phyloP scores from a whole-genome alignment of 2,888 invertebrate species.

The Schrankia costaestrigalis region DNA sequence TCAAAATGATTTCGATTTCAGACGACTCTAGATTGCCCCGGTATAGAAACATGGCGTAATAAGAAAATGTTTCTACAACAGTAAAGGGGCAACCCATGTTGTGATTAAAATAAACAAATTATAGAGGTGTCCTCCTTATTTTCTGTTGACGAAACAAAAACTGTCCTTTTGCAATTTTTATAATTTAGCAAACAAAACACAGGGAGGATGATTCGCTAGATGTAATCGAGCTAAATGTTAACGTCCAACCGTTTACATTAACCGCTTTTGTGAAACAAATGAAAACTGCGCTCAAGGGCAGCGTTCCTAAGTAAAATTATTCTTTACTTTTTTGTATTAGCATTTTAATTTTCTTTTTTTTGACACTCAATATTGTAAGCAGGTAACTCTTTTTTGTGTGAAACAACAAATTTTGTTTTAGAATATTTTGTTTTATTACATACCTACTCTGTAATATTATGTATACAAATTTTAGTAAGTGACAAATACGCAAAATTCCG shows the following conservation, averaged over 20 bases:
- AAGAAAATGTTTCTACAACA: too few relatives aligned
- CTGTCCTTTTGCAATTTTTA: constrained; percentile 27
- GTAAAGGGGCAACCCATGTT: too few relatives aligned
- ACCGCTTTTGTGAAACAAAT: constrained; percentile 68
- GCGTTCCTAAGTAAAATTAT: constrained; percentile 46
- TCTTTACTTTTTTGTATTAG: constrained; percentile 36
- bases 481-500: too few relatives aligned
- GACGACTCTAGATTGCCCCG: too few relatives aligned
- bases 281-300: constrained; percentile 60
- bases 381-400: not conserved
- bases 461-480: too few relatives aligned
- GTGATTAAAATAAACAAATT: too few relatives aligned
- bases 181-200: constrained; percentile 41
- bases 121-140: constrained; percentile 3
- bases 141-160: constrained; percentile 17
- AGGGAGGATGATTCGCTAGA: constrained; percentile 43
- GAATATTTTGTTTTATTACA: not conserved
- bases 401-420: too few relatives aligned
- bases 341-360: constrained; percentile 27
- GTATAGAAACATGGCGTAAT: too few relatives aligned
- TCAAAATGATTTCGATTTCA: too few relatives aligned
- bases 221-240: constrained; percentile 67
- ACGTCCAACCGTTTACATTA: constrained; percentile 63
- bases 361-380: constrained; percentile 6
- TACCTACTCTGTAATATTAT: not conserved